Base-by-base conservation (phyloP, 2,113 vertebrate species). In the Tretioscincus oriximinensis region DNA sequence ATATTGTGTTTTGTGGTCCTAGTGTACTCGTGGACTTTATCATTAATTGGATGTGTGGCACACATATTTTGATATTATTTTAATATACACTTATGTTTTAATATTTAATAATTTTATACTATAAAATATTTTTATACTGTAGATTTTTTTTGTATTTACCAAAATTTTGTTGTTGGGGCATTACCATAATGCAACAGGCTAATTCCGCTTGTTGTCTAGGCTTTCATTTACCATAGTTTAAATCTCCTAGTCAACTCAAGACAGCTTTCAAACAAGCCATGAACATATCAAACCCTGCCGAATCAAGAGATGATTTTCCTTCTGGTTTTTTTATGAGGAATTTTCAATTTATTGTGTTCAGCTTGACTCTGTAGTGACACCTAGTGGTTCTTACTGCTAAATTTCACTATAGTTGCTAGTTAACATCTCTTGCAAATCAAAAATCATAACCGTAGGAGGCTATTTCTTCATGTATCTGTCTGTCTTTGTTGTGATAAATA, bases 361-460 rank as follows among this genome's bases (percentile, higher is more conserved):
- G 49, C 64, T 71, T 61, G 65, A 77, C 24, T 5, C 91, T 89
- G 84, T 54, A 88, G 84, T 89, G 90, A 90, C 90, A 91, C 82
- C 88, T 91, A 91, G 89, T 82, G 91, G 92, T 70, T 80, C 75
- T 58, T 64, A n/a, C 28, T 65, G 51, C 3, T 41, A 41, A 74
- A 1, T 85, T 89, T 49, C 90, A 87, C 88, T 67, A 9, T 31
- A 8, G 35, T 69, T 21, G 5, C 14, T 0, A 0, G 63, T 41
- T 21, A 1, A 20, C 24, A 8, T 60, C 9, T 4, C 10, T 41
- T 71, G 60, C 47, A 22, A 58, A 65, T 14, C 12, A 41, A 3
- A 68, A 78, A 61, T 26, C 9, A 68, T 2, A 4, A 28, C n/a
- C 22, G 1, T 10, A 5, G 1, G 60, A 22, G 35, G 41, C 65